phyloP scores from a whole-genome alignment of 2,797 vertebrate genomes.

The Margarornis squamiger region DNA sequence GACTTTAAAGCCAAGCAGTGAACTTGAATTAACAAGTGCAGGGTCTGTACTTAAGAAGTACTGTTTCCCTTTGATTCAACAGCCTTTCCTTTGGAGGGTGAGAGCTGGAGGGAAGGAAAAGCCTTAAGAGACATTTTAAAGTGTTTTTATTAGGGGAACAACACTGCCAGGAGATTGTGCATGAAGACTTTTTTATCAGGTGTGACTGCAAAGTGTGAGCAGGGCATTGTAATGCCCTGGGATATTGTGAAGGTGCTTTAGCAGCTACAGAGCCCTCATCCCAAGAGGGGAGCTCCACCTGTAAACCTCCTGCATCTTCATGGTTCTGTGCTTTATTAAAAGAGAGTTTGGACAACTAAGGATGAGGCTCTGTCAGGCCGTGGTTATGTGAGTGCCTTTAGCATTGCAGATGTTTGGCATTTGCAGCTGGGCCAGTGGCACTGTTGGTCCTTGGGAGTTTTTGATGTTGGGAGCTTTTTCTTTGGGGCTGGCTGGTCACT shows the following conservation, averaged over 20 bases:
- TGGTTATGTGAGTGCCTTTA: not conserved
- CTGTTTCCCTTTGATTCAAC: not conserved
- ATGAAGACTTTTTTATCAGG: not conserved
- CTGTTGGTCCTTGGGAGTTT: not conserved
- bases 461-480: not conserved
- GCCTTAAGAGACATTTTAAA: not conserved
- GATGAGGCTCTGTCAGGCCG: not conserved
- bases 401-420: not conserved
- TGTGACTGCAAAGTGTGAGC: not conserved
- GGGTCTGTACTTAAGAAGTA: not conserved
- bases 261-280: not conserved
- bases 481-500: not conserved
- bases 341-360: not conserved
- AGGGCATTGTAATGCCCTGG: not conserved
- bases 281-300: not conserved
- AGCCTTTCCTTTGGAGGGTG: not conserved
- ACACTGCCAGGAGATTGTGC: not conserved
- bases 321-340: conserved; percentile 17
- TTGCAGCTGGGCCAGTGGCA: not conserved
- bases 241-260: not conserved
- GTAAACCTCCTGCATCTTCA: not conserved
- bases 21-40: not conserved
- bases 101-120: not conserved
- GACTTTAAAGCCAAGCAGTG: not conserved
- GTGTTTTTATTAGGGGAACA: not conserved